A percentile compares a stretch with the other conserved stretches of the same genome.
phyloP scores from a whole-genome alignment of 2,888 invertebrate species.

The Rhagonycha lutea region DNA sequence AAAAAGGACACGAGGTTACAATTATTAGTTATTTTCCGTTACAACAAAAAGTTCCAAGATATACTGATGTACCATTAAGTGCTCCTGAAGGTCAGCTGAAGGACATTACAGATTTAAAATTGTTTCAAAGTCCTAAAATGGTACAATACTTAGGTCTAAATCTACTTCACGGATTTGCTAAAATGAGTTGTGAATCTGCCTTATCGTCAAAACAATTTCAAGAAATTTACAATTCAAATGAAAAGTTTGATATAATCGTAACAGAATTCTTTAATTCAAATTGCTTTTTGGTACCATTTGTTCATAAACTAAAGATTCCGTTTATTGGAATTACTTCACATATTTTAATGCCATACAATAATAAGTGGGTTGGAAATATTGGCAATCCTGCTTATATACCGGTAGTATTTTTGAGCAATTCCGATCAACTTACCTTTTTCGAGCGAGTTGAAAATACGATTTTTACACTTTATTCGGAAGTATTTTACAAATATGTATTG shows the following conservation, averaged over 20 bases:
- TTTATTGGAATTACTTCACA: conserved; percentile 59
- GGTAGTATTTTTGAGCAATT: conserved; percentile 51
- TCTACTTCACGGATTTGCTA: conserved; percentile 7
- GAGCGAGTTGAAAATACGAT: conserved; percentile 39
- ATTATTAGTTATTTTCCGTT: conserved; percentile 69
- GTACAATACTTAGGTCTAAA: neutral
- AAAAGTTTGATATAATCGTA: conserved; percentile 69
- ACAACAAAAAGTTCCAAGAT: conserved; percentile 57
- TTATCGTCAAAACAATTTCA: conserved; percentile 39
- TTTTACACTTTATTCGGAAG: conserved; percentile 1
- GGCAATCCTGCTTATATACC: conserved; percentile 55
- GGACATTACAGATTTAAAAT: neutral
- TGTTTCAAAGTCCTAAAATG: neutral
- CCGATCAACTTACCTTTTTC: conserved; percentile 36
- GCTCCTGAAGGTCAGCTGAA: neutral
- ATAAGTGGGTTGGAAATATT: conserved; percentile 55
- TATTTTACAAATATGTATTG: conserved; percentile 3
- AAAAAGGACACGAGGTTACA: conserved; percentile 68
- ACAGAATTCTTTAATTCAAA: conserved; percentile 75
- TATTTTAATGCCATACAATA: conserved; percentile 55
- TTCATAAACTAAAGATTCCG: conserved; percentile 62
- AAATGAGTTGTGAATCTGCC: conserved; percentile 17
- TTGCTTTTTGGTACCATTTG: conserved; percentile 65
- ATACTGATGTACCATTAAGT: conserved; percentile 63
- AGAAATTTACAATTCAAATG: conserved; percentile 24